Evolutionary conservation across 30 jellyfish, hydroid and myxozoan genomes (phyloP), one percentile per base, ranked within the genome.

Genomic region (Pelagia noctiluca): DNA sequence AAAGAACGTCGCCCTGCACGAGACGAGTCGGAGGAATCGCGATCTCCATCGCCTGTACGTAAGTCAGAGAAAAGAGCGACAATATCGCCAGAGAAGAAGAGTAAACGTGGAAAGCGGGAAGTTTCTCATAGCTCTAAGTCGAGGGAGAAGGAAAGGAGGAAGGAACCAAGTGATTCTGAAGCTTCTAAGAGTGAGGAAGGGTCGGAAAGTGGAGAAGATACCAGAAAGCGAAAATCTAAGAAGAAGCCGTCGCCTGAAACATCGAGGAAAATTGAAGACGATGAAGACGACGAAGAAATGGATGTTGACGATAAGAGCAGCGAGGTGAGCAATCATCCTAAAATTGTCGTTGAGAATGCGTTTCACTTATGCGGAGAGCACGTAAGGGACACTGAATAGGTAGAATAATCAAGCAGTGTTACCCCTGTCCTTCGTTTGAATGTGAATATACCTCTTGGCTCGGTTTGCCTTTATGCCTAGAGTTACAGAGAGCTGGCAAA

Each of bases 181-280:
- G 89, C 49, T 22, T 42, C 75, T 8, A 82, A 82, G 0, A 82
- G 86, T 32, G 92, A 82, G 16, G 92, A 53, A 12, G 67, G 47
- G 46, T 50, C 78, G 29, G 57, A 33, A 25, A 71, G 85, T 22
- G 92, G 70, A 54, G 86, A 50, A 0, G 82, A 79, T 26, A 30
- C 53, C 25, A 82, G 62, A 80, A 82, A 82, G 22, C 85, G 78
- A 35, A 82, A 53, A 53, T n/a, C n/a, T n/a, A n/a, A 28, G 62
- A 82, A 82, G 85, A 52, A 62, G 19, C 69, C 60, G 63, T 18
- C 92, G 52, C 92, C 92, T 18, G 92, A 82, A 23, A 82, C 71
- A 0, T 26, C 64, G 21, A 69, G 92, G 0, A 82, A 70, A 61
- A 83, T 66, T 26, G 85, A 34, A 21, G 92, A 70, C 2, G 76